A percentile compares a stretch with the other conserved stretches of the same genome.
Evolutionary conservation across 2,113 vertebrate genomes (phyloP).

Genomic region (Lepus europaeus): DNA sequence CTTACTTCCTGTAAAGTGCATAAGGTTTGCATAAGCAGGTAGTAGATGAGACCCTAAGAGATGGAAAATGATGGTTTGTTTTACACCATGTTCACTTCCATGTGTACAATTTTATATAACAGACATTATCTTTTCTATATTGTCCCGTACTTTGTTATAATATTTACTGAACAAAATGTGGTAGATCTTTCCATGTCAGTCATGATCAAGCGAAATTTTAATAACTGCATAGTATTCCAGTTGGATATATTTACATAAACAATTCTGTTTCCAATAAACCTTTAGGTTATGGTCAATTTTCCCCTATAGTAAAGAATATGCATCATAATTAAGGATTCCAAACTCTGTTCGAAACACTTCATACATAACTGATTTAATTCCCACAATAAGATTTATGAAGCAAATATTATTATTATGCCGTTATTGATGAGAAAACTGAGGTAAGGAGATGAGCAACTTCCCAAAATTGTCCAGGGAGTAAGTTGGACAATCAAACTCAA

Average conservation of each 20-base stretch:
- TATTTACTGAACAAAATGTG: background rate
- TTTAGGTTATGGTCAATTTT: slow-evolving; percentile 51
- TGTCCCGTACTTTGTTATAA: background rate
- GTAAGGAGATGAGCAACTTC: background rate
- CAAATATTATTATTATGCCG: background rate
- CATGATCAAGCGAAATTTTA: background rate
- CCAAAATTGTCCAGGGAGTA: background rate
- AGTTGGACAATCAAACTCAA: background rate
- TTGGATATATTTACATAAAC: background rate
- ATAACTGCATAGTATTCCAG: background rate
- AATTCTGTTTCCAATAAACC: background rate
- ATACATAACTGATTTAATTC: slow-evolving; percentile 5
- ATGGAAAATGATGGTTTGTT: slow-evolving; percentile 37
- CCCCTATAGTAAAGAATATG: slow-evolving; percentile 2
- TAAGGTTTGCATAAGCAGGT: background rate
- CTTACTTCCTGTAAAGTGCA: background rate
- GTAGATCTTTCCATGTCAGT: background rate
- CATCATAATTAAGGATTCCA: background rate
- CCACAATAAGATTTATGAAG: background rate
- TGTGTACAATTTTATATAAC: slow-evolving; percentile 9
- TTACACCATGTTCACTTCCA: background rate
- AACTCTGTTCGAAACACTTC: background rate
- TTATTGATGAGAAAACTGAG: background rate
- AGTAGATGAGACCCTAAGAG: background rate
- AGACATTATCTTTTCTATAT: background rate